Conservation (phyloP, 2,113 vertebrate species). For the Patagioenas fasciata region DNA sequence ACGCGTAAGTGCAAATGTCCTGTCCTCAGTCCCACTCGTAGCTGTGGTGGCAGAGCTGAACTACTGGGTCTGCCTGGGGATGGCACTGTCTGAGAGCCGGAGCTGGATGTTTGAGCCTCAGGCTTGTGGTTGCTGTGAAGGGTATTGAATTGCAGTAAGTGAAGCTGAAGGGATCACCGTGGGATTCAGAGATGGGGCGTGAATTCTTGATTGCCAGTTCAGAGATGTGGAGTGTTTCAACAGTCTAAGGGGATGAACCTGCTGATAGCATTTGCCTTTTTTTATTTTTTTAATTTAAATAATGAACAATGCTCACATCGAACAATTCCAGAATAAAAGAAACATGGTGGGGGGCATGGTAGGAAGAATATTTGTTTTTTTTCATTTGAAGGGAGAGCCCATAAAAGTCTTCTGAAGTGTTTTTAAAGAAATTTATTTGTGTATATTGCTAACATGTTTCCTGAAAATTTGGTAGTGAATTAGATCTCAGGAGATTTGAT, state of each 20-base stretch:
- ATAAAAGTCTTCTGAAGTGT: not conserved
- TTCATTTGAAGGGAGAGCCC: not conserved
- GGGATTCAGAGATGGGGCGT: not conserved
- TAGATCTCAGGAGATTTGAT: not conserved
- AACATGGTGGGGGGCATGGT: accelerated
- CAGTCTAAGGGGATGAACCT: not conserved
- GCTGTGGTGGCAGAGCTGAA: not conserved
- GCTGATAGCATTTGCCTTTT: not conserved
- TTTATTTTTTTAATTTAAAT: not conserved
- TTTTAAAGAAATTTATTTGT: not conserved
- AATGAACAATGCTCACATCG: not conserved
- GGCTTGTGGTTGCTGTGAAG: not conserved
- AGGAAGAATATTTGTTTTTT: not conserved
- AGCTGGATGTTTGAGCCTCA: not conserved
- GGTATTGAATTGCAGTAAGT: not conserved
- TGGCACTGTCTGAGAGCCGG: not conserved
- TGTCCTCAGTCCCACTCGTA: not conserved
- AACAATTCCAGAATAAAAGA: not conserved
- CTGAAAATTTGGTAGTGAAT: not conserved
- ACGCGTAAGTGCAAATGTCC: accelerated
- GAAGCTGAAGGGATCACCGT: accelerated
- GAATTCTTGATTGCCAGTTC: not conserved
- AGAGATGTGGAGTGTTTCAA: not conserved
- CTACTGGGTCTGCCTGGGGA: accelerated
- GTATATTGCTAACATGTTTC: not conserved